Base-by-base conservation (phyloP, 1,140 invertebrate species). In the Drosophila cardini region DNA sequence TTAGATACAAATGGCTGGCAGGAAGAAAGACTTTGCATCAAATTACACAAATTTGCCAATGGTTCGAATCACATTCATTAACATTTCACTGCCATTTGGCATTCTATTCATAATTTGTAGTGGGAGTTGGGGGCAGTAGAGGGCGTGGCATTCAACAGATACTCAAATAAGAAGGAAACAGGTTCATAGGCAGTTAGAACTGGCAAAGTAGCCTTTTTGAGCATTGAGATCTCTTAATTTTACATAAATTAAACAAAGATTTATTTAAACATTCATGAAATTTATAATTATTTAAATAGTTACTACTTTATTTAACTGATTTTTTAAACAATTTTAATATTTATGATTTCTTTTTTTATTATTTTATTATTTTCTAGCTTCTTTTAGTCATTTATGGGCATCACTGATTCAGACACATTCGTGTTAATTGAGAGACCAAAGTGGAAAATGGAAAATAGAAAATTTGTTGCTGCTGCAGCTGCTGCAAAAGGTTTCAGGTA, bases 21-120 rank as follows among this genome's bases (percentile, higher is more conserved):
- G 72, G 73, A 72, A 79, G 76, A 52, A 72, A 79, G 76, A 53
- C 68, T 65, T 61, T 62, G 40, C 13, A 60, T 87, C 84, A 80
- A 75, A 87, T 87, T 87, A 89, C 83, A 80, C 76, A 26, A 26
- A 86, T 55, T 46, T 18, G 32, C 55, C 30, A 67, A 60, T 71
- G 76, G 50, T 73, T 64, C 62, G 18, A 26, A 26, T 26, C 21
- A 34, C 30, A 79, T 85, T 58, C 69, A 83, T 86, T 86, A 86
- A 89, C 83, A 83, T 79, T 73, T 79, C 76, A 42, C 64, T 89
- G 85, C 73, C 80, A 89, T 89, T 89, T 89, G 85, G 80, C 85
- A 89, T 83, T 89, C 80, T 80, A 50, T 62, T 78, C 73, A 77
- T 87, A 87, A 87, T 87, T 89, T 80, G 53, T 26, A 21, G 52